A percentile compares a stretch with the other conserved stretches of the same genome.
Evolutionary conservation across 2,113 vertebrate genomes (phyloP).

Genomic region (Tyto alba): DNA sequence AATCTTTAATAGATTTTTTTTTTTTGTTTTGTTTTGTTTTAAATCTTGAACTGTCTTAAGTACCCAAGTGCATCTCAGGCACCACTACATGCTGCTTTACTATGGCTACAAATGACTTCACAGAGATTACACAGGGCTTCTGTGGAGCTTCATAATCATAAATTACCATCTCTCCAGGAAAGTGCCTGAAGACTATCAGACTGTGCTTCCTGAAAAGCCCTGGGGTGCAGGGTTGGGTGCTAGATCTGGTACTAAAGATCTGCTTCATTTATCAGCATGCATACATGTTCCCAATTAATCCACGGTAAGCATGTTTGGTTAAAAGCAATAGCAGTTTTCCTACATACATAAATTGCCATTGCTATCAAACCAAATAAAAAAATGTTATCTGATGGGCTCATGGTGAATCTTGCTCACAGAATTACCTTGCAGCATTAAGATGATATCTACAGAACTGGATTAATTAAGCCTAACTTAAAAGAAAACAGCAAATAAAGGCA

Average conservation of each 20-base stretch:
- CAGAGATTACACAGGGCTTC: neutral
- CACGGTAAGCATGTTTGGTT: neutral
- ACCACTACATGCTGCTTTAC: neutral
- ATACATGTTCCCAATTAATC: neutral
- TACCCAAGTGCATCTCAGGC: neutral
- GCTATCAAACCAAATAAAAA: neutral
- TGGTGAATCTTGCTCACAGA: neutral
- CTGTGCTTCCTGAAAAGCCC: neutral
- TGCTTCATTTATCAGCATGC: neutral
- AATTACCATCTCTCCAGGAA: neutral
- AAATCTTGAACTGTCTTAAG: neutral
- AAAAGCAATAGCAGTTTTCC: neutral
- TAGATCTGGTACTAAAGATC: neutral
- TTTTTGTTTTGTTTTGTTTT: neutral
- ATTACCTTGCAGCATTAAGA: neutral
- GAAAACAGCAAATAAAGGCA: neutral
- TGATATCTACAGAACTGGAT: neutral
- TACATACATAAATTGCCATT: neutral
- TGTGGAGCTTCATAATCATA: neutral
- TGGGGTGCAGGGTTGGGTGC: neutral
- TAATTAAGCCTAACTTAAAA: neutral
- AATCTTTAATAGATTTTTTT: neutral
- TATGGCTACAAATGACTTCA: neutral
- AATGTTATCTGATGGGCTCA: neutral
- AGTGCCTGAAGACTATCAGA: neutral